phyloP scores from a whole-genome alignment of 1,140 invertebrate species.

The Geopemphigus sp. region DNA sequence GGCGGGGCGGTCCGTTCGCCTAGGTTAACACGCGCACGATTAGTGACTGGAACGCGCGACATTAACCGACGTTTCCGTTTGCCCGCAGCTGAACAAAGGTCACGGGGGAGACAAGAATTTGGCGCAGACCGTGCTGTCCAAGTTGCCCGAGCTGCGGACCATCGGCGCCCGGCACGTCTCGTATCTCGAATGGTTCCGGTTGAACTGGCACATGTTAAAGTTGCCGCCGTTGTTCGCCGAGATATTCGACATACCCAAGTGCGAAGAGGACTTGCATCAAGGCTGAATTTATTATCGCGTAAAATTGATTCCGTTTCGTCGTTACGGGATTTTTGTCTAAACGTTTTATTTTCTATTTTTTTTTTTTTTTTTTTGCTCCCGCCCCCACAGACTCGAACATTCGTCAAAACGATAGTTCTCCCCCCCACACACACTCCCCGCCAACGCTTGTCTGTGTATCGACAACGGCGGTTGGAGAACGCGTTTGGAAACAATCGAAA shows the following conservation, averaged over 20 bases:
- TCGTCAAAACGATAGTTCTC: too few species aligned
- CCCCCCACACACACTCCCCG: too few species aligned
- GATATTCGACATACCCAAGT: slow-evolving; percentile 95
- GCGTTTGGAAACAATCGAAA: slow-evolving; percentile 45
- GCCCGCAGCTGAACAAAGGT: slow-evolving; percentile 51
- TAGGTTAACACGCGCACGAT: too few species aligned
- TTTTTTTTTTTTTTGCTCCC: slow-evolving; percentile 7
- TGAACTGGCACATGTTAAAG: slow-evolving; percentile 80
- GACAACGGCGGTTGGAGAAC: too few species aligned
- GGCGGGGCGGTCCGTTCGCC: too few species aligned
- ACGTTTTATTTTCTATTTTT: slow-evolving; percentile 18
- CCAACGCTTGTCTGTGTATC: slow-evolving; percentile 1
- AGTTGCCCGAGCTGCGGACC: slow-evolving; percentile 75
- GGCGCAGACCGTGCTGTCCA: slow-evolving; percentile 68
- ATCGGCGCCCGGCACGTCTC: slow-evolving; percentile 82
- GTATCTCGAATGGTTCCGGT: slow-evolving; percentile 85
- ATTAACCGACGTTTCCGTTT: too few species aligned
- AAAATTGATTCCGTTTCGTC: slow-evolving; percentile 20
- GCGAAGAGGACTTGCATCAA: slow-evolving; percentile 72
- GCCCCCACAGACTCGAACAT: slow-evolving; percentile 1
- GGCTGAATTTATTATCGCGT: slow-evolving; percentile 51
- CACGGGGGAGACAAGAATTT: slow-evolving; percentile 60
- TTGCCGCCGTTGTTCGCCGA: slow-evolving; percentile 92
- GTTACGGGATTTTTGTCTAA: slow-evolving; percentile 35
- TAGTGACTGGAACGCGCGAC: too few species aligned